phyloP scores from a whole-genome alignment of 2,113 vertebrate species.

The Danionella cerebrum region DNA sequence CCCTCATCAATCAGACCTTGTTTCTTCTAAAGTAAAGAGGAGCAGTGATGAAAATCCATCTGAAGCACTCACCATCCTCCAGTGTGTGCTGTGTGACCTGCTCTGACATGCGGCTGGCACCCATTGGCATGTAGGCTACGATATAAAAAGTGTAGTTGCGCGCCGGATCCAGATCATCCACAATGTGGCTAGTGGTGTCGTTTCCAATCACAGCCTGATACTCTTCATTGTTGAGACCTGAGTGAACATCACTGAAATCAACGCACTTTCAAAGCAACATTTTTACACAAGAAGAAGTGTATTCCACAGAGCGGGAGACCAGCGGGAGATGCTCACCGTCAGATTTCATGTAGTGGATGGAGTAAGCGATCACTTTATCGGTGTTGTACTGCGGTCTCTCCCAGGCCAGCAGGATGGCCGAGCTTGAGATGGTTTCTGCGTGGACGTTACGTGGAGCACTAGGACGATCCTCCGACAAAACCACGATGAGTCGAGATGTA shows the following conservation, averaged over 20 bases:
- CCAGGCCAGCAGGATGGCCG: slow-evolving; percentile 94
- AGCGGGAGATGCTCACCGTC: slow-evolving; percentile 72
- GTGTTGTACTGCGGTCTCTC: slow-evolving; percentile 89
- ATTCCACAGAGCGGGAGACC: background rate
- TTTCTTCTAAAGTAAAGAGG: too few species aligned
- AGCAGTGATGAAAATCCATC: background rate
- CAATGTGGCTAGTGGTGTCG: slow-evolving; percentile 91
- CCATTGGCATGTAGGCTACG: slow-evolving; percentile 97
- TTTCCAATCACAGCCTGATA: slow-evolving; percentile 97
- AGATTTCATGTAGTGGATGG: slow-evolving; percentile 95
- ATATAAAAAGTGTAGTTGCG: slow-evolving; percentile 96
- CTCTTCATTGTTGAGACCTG: slow-evolving; percentile 96
- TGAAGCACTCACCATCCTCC: slow-evolving; percentile 80
- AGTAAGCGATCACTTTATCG: slow-evolving; percentile 95
- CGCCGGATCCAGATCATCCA: slow-evolving; percentile 90
- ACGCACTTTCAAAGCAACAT: background rate
- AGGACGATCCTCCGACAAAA: slow-evolving; percentile 94
- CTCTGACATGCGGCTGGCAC: slow-evolving; percentile 97
- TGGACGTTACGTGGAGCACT: slow-evolving; percentile 85
- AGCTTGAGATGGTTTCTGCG: slow-evolving; percentile 93
- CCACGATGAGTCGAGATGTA: slow-evolving; percentile 83
- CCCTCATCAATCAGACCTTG: too few species aligned
- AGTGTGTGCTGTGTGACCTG: slow-evolving; percentile 87
- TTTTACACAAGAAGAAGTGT: too few species aligned
- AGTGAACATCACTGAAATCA: background rate